A percentile compares a stretch with the other conserved stretches of the same genome.
Evolutionary conservation across 2,888 invertebrate species (phyloP).

Genomic region (Metellina segmentata): DNA sequence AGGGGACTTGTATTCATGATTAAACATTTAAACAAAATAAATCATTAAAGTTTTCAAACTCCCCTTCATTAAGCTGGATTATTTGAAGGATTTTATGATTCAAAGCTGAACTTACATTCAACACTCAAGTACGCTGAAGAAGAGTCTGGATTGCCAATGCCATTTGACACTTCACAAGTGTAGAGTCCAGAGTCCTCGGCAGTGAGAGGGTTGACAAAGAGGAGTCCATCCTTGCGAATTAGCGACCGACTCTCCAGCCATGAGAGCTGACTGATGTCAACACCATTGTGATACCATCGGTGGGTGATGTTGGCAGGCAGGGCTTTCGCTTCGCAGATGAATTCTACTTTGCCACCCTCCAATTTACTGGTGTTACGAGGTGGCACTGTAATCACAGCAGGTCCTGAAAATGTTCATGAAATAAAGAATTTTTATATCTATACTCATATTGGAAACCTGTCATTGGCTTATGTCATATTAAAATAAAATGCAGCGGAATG

Average conservation of each 20-base stretch:
- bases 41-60: too few species aligned
- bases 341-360: slow-evolving; percentile 96
- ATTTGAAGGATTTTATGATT: too few species aligned
- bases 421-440: neutral
- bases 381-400: slow-evolving; percentile 96
- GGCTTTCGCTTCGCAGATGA: slow-evolving; percentile 95
- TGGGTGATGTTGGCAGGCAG: slow-evolving; percentile 97
- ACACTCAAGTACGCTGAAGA: slow-evolving; percentile 97
- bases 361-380: slow-evolving; percentile 96
- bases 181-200: slow-evolving; percentile 98
- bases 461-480: neutral
- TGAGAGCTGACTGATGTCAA: slow-evolving; percentile 84
- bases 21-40: too few species aligned
- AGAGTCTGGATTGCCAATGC: slow-evolving; percentile 96
- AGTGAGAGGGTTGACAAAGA: slow-evolving; percentile 95
- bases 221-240: slow-evolving; percentile 91
- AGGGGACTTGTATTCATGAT: too few species aligned
- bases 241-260: slow-evolving; percentile 79
- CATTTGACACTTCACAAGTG: slow-evolving; percentile 97
- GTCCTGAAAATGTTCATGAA: slow-evolving; percentile 85
- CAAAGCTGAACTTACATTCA: slow-evolving; percentile 89
- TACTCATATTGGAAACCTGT: too few species aligned
- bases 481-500: neutral
- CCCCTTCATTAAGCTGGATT: too few species aligned
- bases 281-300: slow-evolving; percentile 89